Percentiles rank a stretch among this genome's conserved stretches.
These are phyloP conservation scores for Fragum fragum DNA, from an alignment of 2,888 invertebrate genomes.

Conservation along the genomic window DNA sequence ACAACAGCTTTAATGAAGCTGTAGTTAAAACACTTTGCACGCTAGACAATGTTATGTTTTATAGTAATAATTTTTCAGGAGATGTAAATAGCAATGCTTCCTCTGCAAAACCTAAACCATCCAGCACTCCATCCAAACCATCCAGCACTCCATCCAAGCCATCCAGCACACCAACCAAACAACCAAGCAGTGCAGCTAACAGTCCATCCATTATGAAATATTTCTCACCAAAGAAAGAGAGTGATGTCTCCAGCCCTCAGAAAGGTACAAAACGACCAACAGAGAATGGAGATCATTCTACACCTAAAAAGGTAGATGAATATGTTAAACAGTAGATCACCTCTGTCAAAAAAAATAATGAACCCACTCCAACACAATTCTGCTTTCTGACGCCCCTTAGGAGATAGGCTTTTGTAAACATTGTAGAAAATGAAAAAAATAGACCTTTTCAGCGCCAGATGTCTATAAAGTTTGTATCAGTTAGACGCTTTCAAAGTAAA, in stretches of 20 bases:
- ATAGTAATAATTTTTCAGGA: neutral
- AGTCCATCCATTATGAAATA: slow-evolving; percentile 45
- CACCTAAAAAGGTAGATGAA: slow-evolving; percentile 58
- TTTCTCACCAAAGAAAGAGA: slow-evolving; percentile 64
- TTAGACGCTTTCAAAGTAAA: no score
- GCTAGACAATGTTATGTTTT: no score
- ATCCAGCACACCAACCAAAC: slow-evolving; percentile 35
- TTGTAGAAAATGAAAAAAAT: no score
- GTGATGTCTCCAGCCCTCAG: slow-evolving; percentile 30
- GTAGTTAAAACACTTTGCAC: no score
- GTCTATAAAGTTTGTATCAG: no score
- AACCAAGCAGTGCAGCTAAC: neutral
- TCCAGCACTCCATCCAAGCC: slow-evolving; percentile 26
- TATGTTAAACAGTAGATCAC: no score
- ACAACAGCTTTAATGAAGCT: no score
- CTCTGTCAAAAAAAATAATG: no score
- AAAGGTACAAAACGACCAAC: slow-evolving; percentile 49
- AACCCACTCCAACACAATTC: no score
- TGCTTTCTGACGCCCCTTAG: no score
- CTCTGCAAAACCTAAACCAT: slow-evolving; percentile 5
- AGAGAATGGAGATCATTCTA: slow-evolving; percentile 47
- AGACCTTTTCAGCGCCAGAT: no score
- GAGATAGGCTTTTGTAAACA: no score
- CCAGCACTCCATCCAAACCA: slow-evolving; percentile 17
- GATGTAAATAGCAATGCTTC: neutral